These are phyloP conservation scores for Scaptomyza parva DNA, from an alignment of 2,888 invertebrate species.

Conservation along the genomic window DNA sequence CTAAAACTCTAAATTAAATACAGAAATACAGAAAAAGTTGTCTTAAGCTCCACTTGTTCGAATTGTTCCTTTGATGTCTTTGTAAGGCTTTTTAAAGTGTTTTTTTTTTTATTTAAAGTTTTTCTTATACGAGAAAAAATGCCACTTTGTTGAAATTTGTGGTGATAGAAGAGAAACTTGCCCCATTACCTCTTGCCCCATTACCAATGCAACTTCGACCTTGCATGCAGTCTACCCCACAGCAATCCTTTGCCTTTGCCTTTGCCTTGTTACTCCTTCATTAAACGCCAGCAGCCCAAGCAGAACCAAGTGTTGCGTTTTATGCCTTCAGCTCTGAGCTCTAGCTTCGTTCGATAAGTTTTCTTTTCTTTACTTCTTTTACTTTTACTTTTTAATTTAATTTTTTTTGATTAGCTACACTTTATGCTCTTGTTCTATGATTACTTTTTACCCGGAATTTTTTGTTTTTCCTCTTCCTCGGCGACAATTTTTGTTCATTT, in stretches of 20 bases:
- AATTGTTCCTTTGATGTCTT: not conserved
- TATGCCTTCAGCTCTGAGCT: constrained; percentile 44
- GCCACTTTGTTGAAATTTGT: no score
- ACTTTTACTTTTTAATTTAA: constrained; percentile 34
- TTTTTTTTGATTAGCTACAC: constrained; percentile 65
- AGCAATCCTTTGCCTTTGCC: constrained; percentile 4
- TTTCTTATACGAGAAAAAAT: no score
- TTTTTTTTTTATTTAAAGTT: not conserved
- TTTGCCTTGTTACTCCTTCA: not conserved
- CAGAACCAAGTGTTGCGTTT: constrained; percentile 60
- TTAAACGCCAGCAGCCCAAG: constrained; percentile 1
- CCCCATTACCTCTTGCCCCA: constrained; percentile 2
- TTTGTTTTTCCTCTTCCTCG: constrained; percentile 27
- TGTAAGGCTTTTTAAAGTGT: not conserved
- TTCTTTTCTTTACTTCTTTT: constrained; percentile 10
- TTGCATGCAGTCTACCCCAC: constrained; percentile 11
- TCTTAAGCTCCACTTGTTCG: not conserved
- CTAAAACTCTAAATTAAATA: not conserved
- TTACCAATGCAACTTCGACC: constrained; percentile 5
- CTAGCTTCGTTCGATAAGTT: constrained; percentile 35
- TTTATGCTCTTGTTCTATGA: constrained; percentile 37
- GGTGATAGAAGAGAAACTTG: no score
- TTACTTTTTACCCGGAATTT: constrained; percentile 32
- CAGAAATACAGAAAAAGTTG: no score
- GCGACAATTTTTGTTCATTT: constrained; percentile 43